Base-by-base conservation (phyloP, 2,797 vertebrate genomes). In the Parauchenoglanis punctatus region DNA sequence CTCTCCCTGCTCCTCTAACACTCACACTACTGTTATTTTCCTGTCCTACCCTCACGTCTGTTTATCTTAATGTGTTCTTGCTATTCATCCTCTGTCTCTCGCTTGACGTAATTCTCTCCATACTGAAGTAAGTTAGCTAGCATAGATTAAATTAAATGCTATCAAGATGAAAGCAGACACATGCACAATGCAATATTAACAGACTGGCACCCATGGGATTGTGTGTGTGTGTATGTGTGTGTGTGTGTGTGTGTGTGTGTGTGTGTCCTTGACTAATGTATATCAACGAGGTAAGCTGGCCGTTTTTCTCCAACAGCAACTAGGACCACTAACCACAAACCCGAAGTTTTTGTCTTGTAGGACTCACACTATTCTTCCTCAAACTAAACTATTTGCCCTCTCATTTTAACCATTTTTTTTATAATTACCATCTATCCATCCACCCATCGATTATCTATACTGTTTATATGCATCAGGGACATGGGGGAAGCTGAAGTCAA, bases 161-260 rank as follows among this genome's bases (percentile, higher is more conserved):
- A 89, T 89, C 83, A 89, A 78, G 89, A 73, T 85, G 88, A 90
- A 90, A 91, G 88, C 87, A 86, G 89, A 87, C 85, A 87, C 84
- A 88, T 73, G 73, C 85, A 87, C 87, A 86, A 86, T 91, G 84
- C 88, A 89, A 90, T 87, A 90, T 91, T 91, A 89, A 89, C 88
- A 87, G 88, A 23, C 83, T 86, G 63, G 63, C 83, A 88, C 83
- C 86, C 82, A 85, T 56, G 84, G 72, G 83, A 78, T 35, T 4
- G 31, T 40, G 1, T 61, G 35, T 35, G 35, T 31, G 31, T 31
- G 31, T 35, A 1, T 35, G 35, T 80, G 35, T 20, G 35, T 40
- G 1, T 61, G 35, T 35, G 15, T 40, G 0, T 61, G n/a, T 76
- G 80, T 67, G 49, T 67, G 23, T 81, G 82, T 67, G 59, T 76